phyloP scores from a whole-genome alignment of 2,888 invertebrate genomes.

The Philonicus albiceps region DNA sequence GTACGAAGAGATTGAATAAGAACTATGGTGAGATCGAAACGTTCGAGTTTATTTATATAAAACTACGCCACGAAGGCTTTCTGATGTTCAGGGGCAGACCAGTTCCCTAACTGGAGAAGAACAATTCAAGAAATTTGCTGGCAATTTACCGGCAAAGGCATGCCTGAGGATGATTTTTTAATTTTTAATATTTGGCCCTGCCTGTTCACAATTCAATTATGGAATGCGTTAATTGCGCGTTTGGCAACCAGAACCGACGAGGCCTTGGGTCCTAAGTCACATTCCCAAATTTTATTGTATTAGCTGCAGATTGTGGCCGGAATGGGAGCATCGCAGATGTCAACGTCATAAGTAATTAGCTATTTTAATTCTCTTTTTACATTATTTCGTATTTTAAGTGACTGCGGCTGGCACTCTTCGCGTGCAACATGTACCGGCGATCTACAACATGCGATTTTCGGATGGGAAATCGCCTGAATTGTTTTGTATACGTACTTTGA shows the following conservation, averaged over 20 bases:
- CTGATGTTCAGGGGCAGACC: background rate
- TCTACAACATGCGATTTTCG: background rate
- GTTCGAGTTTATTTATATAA: background rate
- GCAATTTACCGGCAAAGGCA: background rate
- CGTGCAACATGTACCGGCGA: background rate
- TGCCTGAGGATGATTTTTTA: background rate
- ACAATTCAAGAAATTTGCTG: background rate
- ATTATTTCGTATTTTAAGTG: background rate
- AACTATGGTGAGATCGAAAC: background rate
- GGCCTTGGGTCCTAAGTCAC: background rate
- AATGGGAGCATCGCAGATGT: background rate
- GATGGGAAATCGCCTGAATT: background rate
- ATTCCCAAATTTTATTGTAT: background rate
- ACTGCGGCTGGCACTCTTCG: background rate
- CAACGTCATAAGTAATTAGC: slow-evolving; percentile 15
- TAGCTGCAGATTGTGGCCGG: background rate
- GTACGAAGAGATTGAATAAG: background rate
- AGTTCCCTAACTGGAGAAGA: background rate
- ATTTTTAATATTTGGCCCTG: background rate
- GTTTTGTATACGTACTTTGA: background rate
- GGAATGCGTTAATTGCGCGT: slow-evolving; percentile 1
- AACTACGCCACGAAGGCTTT: background rate
- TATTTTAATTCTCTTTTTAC: background rate
- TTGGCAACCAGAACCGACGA: background rate
- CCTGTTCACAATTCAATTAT: background rate